phyloP scores from a whole-genome alignment of 2,888 invertebrate genomes.

The Mythimna pallens region DNA sequence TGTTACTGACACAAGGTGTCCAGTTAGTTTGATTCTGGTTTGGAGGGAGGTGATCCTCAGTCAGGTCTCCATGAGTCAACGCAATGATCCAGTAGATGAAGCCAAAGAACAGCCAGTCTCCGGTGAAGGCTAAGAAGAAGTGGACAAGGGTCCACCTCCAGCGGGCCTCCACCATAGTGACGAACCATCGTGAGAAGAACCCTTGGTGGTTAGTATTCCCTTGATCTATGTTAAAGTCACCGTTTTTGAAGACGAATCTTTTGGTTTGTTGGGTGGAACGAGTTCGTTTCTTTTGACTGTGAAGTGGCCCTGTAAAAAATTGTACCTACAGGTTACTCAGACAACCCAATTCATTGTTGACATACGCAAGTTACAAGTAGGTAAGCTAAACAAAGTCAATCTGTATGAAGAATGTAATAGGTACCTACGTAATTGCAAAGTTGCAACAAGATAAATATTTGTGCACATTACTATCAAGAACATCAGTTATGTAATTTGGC shows the following conservation, averaged over 20 bases:
- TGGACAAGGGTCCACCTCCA: slow-evolving; percentile 98
- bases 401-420: neutral
- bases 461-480: slow-evolving; percentile 3
- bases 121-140: slow-evolving; percentile 95
- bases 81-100: slow-evolving; percentile 97
- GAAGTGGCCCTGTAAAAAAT: slow-evolving; percentile 61
- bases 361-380: neutral
- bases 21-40: slow-evolving; percentile 91
- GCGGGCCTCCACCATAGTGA: slow-evolving; percentile 95
- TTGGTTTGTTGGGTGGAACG: slow-evolving; percentile 53
- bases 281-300: slow-evolving; percentile 56
- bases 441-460: slow-evolving; percentile 22
- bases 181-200: slow-evolving; percentile 94
- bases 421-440: neutral
- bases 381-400: neutral
- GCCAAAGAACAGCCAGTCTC: slow-evolving; percentile 97
- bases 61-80: slow-evolving; percentile 96
- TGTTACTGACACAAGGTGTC: slow-evolving; percentile 96
- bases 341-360: neutral
- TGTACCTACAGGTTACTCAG: neutral
- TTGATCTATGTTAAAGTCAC: slow-evolving; percentile 96
- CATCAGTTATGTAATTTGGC: neutral
- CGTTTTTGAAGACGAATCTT: slow-evolving; percentile 95
- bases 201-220: slow-evolving; percentile 90
- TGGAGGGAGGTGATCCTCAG: slow-evolving; percentile 91